These are phyloP conservation scores for Channa striata DNA, from an alignment of 2,797 vertebrate genomes.

Conservation along the genomic window DNA sequence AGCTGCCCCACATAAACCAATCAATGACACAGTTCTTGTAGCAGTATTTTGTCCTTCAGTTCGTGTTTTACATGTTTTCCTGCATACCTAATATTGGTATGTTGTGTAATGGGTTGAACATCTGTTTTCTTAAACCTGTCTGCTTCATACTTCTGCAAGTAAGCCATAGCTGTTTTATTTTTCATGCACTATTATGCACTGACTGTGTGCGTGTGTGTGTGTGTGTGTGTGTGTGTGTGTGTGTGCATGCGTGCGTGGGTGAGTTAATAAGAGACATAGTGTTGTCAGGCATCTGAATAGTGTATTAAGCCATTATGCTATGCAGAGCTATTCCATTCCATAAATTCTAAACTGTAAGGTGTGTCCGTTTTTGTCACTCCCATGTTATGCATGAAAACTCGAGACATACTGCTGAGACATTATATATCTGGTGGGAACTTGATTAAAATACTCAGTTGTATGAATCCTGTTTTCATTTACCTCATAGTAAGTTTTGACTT, in stretches of 20 bases:
- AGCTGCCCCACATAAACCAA: conserved; percentile 17
- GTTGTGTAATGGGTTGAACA: conserved; percentile 3
- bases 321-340: conserved; percentile 72
- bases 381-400: conserved; percentile 14
- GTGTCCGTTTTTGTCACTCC: conserved; percentile 24
- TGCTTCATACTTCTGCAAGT: conserved; percentile 39
- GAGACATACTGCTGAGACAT: conserved; percentile 23
- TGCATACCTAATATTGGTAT: conserved; percentile 24
- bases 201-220: conserved; percentile 23
- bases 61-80: conserved; percentile 38
- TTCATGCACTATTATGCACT: conserved; percentile 37
- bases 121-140: conserved; percentile 40
- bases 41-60: conserved; percentile 34
- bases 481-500: conserved; percentile 46
- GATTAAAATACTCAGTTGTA: conserved; percentile 30
- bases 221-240: no score
- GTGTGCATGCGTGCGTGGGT: no score
- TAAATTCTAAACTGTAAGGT: conserved; percentile 17
- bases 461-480: conserved; percentile 46
- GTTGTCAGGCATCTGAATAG: conserved; percentile 9
- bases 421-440: conserved; percentile 26
- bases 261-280: background rate
- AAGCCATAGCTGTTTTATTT: conserved; percentile 52
- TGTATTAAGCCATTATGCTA: conserved; percentile 59
- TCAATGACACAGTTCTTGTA: conserved; percentile 14